Conservation (phyloP, 2,113 vertebrate genomes). For the Ivindomyrus marchei region DNA sequence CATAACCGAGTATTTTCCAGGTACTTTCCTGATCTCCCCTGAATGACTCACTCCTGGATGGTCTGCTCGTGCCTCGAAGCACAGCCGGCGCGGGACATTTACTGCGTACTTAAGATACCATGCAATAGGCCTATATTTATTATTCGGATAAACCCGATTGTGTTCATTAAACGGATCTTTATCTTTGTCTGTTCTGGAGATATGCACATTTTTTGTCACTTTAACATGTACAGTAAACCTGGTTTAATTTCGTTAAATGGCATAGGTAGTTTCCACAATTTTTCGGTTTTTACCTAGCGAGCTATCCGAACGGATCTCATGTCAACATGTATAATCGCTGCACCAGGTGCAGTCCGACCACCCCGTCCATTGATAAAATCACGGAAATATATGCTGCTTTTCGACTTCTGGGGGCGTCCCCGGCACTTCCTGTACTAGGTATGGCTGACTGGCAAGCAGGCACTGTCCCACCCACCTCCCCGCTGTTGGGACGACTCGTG, state of each 20-base stretch:
- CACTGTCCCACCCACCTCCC: not conserved
- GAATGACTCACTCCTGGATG: not conserved
- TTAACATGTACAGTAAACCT: not conserved
- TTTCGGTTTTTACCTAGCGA: not conserved
- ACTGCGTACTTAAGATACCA: not conserved
- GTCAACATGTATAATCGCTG: not conserved
- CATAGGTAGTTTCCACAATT: not conserved
- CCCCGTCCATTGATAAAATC: not conserved
- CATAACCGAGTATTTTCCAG: not conserved
- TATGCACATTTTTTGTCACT: not conserved
- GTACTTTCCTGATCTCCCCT: not conserved
- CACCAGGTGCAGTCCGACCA: not conserved
- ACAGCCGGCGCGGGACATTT: not conserved
- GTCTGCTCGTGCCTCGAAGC: not conserved
- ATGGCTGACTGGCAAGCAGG: not conserved
- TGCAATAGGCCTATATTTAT: not conserved
- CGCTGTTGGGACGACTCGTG: not conserved
- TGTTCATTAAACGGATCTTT: not conserved
- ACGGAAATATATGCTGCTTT: not conserved
- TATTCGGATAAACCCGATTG: not conserved
- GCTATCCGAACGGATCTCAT: not conserved
- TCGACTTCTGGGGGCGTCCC: not conserved
- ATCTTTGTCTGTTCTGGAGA: not conserved
- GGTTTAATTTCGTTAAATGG: not conserved
- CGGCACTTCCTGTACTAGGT: slow-evolving; percentile 9